phyloP scores from a whole-genome alignment of 1,140 invertebrate species.

The Drosophila bipectinata region DNA sequence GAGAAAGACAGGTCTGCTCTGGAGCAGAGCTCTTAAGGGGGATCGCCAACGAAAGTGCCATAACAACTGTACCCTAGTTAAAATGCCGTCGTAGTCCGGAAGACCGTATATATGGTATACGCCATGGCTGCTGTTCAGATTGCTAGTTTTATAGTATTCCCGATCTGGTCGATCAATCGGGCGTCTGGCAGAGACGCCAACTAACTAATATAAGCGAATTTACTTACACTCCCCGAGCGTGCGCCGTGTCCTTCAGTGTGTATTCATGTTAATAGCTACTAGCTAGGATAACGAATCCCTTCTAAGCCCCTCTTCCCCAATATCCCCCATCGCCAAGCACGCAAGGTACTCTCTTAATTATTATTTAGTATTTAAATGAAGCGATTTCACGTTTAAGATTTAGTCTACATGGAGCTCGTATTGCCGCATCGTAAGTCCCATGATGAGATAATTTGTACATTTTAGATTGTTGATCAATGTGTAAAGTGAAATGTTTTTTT shows the following conservation, averaged over 20 bases:
- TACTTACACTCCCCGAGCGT: slow-evolving; percentile 47
- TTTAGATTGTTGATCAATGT: slow-evolving; percentile 80
- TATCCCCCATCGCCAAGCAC: neutral
- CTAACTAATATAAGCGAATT: slow-evolving; percentile 65
- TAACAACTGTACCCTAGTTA: slow-evolving; percentile 51
- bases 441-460: slow-evolving; percentile 46
- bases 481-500: slow-evolving; percentile 66
- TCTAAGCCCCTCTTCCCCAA: neutral
- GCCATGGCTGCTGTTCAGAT: slow-evolving; percentile 46
- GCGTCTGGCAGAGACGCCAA: slow-evolving; percentile 33
- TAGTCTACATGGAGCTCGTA: slow-evolving; percentile 38
- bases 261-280: slow-evolving; percentile 28
- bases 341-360: slow-evolving; percentile 77
- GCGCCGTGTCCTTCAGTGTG: slow-evolving; percentile 31
- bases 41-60: slow-evolving; percentile 53
- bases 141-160: slow-evolving; percentile 78
- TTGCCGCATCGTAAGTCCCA: slow-evolving; percentile 48
- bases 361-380: slow-evolving; percentile 75
- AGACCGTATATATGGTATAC: slow-evolving; percentile 33
- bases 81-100: slow-evolving; percentile 14
- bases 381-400: slow-evolving; percentile 60
- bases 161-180: slow-evolving; percentile 44
- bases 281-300: slow-evolving; percentile 15
- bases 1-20: slow-evolving; percentile 21
- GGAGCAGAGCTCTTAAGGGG: slow-evolving; percentile 61